Conservation (phyloP, 2,797 vertebrate species). For the Acestrorhynchus altus region DNA sequence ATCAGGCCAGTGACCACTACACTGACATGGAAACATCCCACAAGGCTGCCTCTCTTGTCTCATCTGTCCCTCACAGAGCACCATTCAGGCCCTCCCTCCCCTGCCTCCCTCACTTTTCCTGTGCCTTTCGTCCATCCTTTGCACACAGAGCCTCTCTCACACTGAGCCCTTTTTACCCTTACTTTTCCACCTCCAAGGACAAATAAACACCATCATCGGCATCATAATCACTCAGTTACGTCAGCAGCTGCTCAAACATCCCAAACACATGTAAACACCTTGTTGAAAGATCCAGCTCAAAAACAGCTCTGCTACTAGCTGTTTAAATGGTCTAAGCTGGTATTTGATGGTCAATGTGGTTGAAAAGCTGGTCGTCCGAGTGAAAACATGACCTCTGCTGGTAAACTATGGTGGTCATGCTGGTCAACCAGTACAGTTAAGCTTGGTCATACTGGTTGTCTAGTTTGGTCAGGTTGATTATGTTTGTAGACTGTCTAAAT, state of each 20-base stretch:
- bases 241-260: slow-evolving; percentile 49
- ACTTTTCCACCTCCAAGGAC: slow-evolving; percentile 68
- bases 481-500: too few species aligned
- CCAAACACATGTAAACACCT: slow-evolving; percentile 42
- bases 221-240: slow-evolving; percentile 68
- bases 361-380: too few species aligned
- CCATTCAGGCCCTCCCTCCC: slow-evolving; percentile 61
- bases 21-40: slow-evolving; percentile 72
- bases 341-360: too few species aligned
- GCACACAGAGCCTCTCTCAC: too few species aligned
- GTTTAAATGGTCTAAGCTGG: too few species aligned
- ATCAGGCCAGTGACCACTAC: slow-evolving; percentile 64
- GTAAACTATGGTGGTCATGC: too few species aligned
- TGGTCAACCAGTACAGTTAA: too few species aligned
- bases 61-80: slow-evolving; percentile 61
- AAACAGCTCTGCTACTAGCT: too few species aligned
- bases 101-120: slow-evolving; percentile 62
- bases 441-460: too few species aligned
- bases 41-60: slow-evolving; percentile 69
- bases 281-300: too few species aligned
- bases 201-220: slow-evolving; percentile 74
- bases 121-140: slow-evolving; percentile 45
- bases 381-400: too few species aligned
- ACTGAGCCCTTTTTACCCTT: slow-evolving; percentile 73
- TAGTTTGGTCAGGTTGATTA: too few species aligned